A percentile compares a stretch with the other conserved stretches of the same genome.
Conservation (phyloP, 2,113 vertebrate species). For the Sinocyclocheilus anshuiensis region DNA sequence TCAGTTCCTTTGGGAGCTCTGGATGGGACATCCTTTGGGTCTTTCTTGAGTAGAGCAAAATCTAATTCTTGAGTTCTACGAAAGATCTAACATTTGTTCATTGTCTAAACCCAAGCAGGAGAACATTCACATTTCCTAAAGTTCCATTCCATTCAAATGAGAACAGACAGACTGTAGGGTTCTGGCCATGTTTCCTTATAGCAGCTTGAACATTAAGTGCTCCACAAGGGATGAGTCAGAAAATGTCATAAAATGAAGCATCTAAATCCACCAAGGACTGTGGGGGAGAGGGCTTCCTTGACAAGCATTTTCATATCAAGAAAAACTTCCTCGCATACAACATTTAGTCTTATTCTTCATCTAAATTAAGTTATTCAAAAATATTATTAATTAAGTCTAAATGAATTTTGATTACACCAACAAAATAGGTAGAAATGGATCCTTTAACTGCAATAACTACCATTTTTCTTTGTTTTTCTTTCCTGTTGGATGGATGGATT, state of each 20-base stretch:
- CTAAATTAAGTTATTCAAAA: not conserved
- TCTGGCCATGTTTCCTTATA: not conserved
- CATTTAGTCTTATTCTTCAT: not conserved
- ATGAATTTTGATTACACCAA: not conserved
- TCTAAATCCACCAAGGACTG: not conserved
- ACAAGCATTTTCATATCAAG: not conserved
- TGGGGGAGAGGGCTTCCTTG: not conserved
- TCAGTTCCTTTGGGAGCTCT: conserved; percentile 53
- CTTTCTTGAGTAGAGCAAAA: not conserved
- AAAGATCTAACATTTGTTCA: conserved; percentile 1
- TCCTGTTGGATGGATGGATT: not conserved
- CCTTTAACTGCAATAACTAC: not conserved
- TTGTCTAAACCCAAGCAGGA: not conserved
- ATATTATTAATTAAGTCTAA: not conserved
- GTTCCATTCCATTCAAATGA: not conserved
- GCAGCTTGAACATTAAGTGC: not conserved
- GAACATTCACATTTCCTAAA: not conserved
- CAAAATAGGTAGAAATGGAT: not conserved
- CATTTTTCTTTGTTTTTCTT: not conserved
- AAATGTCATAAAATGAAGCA: not conserved
- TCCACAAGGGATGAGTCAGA: not conserved
- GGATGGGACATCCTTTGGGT: conserved; percentile 53
- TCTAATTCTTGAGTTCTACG: not conserved
- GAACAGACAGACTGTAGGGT: not conserved
- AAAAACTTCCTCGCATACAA: not conserved